Percentiles rank a stretch among this genome's conserved stretches.
Evolutionary conservation across 2,888 invertebrate genomes (phyloP).

Genomic region (Ethmia dodecea): DNA sequence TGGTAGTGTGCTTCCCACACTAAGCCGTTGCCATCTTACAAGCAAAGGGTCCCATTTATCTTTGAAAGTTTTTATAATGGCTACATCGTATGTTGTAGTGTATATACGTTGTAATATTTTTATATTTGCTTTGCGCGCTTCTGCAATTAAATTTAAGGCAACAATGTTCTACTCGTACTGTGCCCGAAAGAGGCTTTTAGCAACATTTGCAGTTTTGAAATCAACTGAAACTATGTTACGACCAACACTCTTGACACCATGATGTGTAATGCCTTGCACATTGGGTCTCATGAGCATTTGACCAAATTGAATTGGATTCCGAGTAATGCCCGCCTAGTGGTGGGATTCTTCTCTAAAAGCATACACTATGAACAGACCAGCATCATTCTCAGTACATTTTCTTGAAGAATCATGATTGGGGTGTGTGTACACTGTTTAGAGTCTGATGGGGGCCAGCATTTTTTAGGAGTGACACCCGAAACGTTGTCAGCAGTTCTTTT

Average conservation of each 20-base stretch:
- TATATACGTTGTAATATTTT: conserved; percentile 22
- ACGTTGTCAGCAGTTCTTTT: no score
- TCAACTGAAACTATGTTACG: conserved; percentile 23
- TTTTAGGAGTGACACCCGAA: no score
- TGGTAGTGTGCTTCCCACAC: conserved; percentile 9
- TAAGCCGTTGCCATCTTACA: conserved; percentile 23
- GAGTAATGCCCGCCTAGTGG: no score
- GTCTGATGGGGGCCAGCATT: no score
- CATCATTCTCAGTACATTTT: no score
- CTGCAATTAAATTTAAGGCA: conserved; percentile 19
- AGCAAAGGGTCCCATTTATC: conserved; percentile 22
- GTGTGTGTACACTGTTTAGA: no score
- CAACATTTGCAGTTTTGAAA: conserved; percentile 14
- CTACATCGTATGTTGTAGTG: conserved; percentile 23
- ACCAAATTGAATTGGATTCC: no score
- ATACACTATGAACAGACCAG: no score
- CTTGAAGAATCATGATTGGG: no score
- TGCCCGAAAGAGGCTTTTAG: conserved; percentile 13
- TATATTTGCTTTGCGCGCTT: conserved; percentile 16
- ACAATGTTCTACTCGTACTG: conserved; percentile 15
- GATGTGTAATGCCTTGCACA: conserved; percentile 18
- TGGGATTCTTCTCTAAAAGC: no score
- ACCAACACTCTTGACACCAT: conserved; percentile 29
- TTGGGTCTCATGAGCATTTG: conserved; percentile 22
- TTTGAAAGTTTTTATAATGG: conserved; percentile 29